These are phyloP conservation scores for Vultur gryphus DNA, from an alignment of 2,797 vertebrate species.

Conservation along the genomic window DNA sequence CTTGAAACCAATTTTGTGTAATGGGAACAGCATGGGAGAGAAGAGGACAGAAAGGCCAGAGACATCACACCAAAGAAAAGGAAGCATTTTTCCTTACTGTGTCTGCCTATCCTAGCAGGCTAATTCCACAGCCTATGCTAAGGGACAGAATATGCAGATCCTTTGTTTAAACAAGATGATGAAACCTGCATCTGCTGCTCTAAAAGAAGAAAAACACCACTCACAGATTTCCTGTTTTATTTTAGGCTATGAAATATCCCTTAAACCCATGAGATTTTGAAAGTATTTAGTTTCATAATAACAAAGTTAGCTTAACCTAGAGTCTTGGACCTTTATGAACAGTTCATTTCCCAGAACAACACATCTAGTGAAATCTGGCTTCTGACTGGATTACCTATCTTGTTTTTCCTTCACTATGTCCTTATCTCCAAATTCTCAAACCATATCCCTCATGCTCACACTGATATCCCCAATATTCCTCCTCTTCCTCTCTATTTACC, in stretches of 20 bases:
- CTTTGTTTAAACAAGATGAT: neutral
- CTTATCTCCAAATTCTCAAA: neutral
- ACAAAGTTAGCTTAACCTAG: neutral
- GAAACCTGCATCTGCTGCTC: neutral
- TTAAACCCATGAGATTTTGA: neutral
- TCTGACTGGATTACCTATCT: neutral
- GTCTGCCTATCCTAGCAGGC: neutral
- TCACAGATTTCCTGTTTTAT: neutral
- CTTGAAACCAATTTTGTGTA: neutral
- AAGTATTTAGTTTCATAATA: neutral
- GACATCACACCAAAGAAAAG: neutral
- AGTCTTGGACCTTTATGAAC: neutral
- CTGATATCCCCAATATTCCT: neutral
- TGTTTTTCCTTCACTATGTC: neutral
- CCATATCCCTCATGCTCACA: neutral
- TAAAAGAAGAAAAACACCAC: neutral
- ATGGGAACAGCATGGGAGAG: neutral
- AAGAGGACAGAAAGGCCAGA: neutral
- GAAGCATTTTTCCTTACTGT: neutral
- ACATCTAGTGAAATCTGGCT: neutral
- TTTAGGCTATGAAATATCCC: neutral
- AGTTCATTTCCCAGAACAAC: neutral
- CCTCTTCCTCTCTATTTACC: neutral
- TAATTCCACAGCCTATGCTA: neutral
- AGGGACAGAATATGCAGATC: neutral